Evolutionary conservation across 1,140 invertebrate species (phyloP), one percentile per base, ranked within the genome.

Genomic region (Cyphomyrmex costatus): DNA sequence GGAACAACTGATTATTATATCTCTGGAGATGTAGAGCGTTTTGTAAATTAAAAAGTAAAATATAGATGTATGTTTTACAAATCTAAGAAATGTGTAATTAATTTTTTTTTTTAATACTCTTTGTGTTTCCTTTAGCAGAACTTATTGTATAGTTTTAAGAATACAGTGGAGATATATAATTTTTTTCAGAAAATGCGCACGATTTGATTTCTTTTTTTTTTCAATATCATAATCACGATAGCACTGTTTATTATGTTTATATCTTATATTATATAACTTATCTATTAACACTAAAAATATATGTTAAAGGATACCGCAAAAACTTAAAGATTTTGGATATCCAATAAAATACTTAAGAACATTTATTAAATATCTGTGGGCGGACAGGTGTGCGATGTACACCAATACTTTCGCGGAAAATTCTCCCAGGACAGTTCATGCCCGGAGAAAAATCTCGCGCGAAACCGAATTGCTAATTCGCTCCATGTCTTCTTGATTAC

Each of bases 381-480:
- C 10, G 10, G 36, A 42, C 8, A 42, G 36, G 8, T 42, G 36
- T 10, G 36, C n/a, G n/a, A n/a, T n/a, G n/a, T 56, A 36, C 36
- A 21, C 14, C 12, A 56, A 42, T 19, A 73, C 24, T 83, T 65
- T 86, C 58, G 77, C 60, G 89, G 49, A 90, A 90, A 86, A 90
- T 90, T 90, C 73, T 78, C 77, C 76, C 33, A 46, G 36, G 33
- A n/a, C 77, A 77, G 60, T 53, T 65, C 51, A 51, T 16, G 27
- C 56, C 58, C 49, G 53, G 82, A 49, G 82, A 79, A 73, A 90
- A 49, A 86, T 76, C 83, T 90, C 79, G 60, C 83, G 63, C 89
- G 89, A 90, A 85, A 90, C 89, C 89, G 83, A 86, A 90, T 90
- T 85, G 90, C 90, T 91, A 91, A 91, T 91, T 90, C 68, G 88